Evolutionary conservation across 1,140 invertebrate genomes (phyloP), one percentile per base, ranked within the genome.

Genomic region (Oryctes rhinoceros): DNA sequence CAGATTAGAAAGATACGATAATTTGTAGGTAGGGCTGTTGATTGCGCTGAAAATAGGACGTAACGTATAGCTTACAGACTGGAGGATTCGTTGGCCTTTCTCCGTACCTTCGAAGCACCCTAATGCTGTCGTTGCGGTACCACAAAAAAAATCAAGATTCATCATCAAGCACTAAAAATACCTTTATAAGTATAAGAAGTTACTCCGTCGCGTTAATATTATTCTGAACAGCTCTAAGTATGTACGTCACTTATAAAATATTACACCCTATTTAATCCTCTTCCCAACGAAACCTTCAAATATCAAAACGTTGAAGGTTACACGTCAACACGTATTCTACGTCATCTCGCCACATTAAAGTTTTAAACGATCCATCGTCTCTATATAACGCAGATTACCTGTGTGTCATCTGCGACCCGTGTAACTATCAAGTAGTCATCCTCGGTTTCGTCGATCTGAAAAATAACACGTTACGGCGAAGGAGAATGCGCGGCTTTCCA

Each of bases 391-490:
- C 62, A 67, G 62, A 67, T 67, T 67, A 67, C 62, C 62, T n/a
- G n/a, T 59, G 18, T 67, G 62, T 67, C 62, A 67, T 67, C 62
- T 67, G 62, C 24, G 62, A 67, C 62, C 62, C 62, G 62, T 67
- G 62, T 67, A 67, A 67, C 62, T 67, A 67, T 67, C 62, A 67
- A 67, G 62, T 67, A 67, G 62, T 67, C 62, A 67, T 67, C 30
- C 62, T 35, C 62, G 62, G 30, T 67, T 20, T 20, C 30, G 30
- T 11, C 62, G 7, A 10, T 10, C 62, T 67, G 9, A 24, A 67
- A 67, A 67, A 24, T 24, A 24, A 67, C 62, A 35, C 20, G 62
- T 35, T 67, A 9, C 62, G 30, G 30, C 9, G 18, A 35, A 5
- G 62, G 30, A 59, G 62, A 67, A 67, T 7, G 18, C 62, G 20